Base-by-base conservation (phyloP, 2,113 vertebrate genomes). In the Marmota flaviventris region DNA sequence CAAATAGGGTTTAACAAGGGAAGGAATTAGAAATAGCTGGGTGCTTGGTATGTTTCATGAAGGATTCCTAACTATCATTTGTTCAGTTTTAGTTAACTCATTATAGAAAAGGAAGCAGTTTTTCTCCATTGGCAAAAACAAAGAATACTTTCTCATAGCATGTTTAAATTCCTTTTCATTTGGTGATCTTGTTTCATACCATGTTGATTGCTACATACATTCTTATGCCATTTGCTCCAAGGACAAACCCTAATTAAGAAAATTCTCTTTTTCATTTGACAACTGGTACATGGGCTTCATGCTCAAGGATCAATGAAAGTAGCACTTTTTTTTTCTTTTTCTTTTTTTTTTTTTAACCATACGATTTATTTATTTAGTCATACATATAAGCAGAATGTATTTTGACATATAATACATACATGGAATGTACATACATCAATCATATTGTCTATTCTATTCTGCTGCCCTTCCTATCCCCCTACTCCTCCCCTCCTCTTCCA, bases 21-120 rank as follows among this genome's bases (percentile, higher is more conserved):
- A 20, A 56, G 29, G n/a, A 69, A 34, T 48, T 92, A 75, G 85
- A 78, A 93, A 37, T 89, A 86, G 17, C 45, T 75, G 76, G 32
- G 20, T 89, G 4, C 32, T 89, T 73, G 78, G 11, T 76, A 17
- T 81, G 8, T 96, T 88, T 95, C 79, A 45, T 70, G 45, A 85
- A 92, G 20, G 29, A 48, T 42, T 89, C 51, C n/a, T 87, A 76
- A 58, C 65, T 94, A 91, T 37, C 25, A 81, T 81, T 77, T 63
- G 11, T 89, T 94, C 37, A 63, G 34, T 89, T 94, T 96, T 73
- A 89, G 39, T 94, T 96, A 83, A 84, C 58, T 87, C 58, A 65
- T 94, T 70, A 56, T 32, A 48, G 27, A 73, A 76, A 39, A 86
- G 42, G 34, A 92, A 75, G 83, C 2, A 17, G 8, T 94, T 97